phyloP scores from a whole-genome alignment of 30 jellyfish, hydroid and myxozoan species.

The Aurelia sp. region DNA sequence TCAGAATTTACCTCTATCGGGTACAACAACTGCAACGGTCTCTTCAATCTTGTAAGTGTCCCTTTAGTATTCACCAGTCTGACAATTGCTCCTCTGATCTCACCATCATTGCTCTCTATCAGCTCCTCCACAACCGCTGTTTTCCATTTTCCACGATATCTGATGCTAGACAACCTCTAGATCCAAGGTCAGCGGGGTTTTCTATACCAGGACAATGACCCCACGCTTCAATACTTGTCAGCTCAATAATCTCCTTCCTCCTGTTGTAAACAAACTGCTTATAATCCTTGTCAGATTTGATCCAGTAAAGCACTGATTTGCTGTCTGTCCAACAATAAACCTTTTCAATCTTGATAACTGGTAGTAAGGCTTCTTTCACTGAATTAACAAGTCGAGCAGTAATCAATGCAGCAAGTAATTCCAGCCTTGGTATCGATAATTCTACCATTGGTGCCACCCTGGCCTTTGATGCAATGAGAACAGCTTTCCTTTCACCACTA shows the following conservation, averaged over 20 bases:
- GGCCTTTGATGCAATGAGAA: slow-evolving; percentile 15
- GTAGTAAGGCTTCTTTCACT: slow-evolving; percentile 17
- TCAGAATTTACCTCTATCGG: no score
- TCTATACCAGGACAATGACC: slow-evolving; percentile 46
- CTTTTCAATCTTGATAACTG: background rate
- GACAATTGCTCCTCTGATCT: no score
- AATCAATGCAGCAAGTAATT: slow-evolving; percentile 34
- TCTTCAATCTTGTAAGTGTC: no score
- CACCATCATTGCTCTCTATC: no score
- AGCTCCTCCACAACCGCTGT: no score
- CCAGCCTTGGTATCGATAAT: slow-evolving; percentile 27
- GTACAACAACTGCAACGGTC: no score
- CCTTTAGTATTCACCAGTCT: no score
- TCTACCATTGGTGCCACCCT: slow-evolving; percentile 23
- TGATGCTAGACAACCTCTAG: no score
- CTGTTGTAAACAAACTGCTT: slow-evolving; percentile 48
- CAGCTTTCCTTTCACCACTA: slow-evolving; percentile 12
- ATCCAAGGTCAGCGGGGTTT: slow-evolving; percentile 49
- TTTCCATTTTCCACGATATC: no score
- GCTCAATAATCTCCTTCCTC: slow-evolving; percentile 16
- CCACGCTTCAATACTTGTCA: slow-evolving; percentile 16
- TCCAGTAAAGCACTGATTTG: slow-evolving; percentile 23
- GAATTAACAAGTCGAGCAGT: slow-evolving; percentile 15
- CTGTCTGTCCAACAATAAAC: slow-evolving; percentile 59
- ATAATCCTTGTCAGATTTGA: slow-evolving; percentile 31